These are phyloP conservation scores for Ophiodon elongatus DNA, from an alignment of 2,113 vertebrate genomes.

Conservation along the genomic window DNA sequence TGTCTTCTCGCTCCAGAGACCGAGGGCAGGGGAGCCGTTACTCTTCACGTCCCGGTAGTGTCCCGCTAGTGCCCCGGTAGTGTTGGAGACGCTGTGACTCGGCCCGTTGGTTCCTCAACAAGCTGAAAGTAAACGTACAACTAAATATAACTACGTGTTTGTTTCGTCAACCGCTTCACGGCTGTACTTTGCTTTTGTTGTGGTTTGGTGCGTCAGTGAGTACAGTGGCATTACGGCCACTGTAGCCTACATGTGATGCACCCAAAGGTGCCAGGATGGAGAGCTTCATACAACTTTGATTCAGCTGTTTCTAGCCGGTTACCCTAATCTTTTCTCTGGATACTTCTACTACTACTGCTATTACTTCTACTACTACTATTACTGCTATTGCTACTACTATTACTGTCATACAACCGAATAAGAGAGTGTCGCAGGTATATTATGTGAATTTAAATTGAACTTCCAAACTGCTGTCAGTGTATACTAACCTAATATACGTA, in stretches of 20 bases:
- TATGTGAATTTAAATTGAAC: neutral
- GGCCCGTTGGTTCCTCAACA: neutral
- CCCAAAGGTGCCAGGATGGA: neutral
- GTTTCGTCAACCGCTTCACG: neutral
- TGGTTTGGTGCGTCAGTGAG: neutral
- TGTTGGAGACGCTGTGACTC: neutral
- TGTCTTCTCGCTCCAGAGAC: neutral
- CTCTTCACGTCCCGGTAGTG: neutral
- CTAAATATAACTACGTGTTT: no score
- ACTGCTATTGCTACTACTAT: no score
- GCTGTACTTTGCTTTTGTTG: neutral
- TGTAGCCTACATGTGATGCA: neutral
- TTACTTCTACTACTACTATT: no score
- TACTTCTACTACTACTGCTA: neutral
- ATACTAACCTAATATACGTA: neutral
- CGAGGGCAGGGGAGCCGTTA: neutral
- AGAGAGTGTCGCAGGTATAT: neutral
- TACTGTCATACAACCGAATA: no score
- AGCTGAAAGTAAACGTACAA: neutral
- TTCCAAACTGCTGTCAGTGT: neutral
- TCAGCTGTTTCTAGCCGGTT: neutral
- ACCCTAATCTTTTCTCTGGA: no score
- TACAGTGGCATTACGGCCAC: neutral
- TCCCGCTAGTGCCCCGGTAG: neutral
- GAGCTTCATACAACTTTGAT: conserved; percentile 36